Percentiles rank a stretch among this genome's conserved stretches.
These are phyloP conservation scores for Adoxophyes honmai DNA, from an alignment of 1,140 invertebrate genomes.

Conservation along the genomic window DNA sequence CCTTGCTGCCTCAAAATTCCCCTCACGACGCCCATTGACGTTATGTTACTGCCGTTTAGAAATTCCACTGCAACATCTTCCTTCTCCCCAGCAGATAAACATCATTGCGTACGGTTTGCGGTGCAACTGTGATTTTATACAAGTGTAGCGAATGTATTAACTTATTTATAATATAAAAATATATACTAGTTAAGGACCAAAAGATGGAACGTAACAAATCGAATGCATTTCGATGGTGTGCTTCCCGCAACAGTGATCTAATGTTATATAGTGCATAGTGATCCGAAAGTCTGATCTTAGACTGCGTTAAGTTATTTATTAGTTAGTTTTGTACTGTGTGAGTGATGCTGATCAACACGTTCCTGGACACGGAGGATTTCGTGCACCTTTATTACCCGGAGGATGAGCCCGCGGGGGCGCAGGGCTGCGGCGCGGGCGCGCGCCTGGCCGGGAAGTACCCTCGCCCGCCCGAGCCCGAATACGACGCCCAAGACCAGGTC, in stretches of 20 bases:
- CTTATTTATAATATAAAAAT: slow-evolving; percentile 42
- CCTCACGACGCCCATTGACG: slow-evolving; percentile 20
- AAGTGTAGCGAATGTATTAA: slow-evolving; percentile 51
- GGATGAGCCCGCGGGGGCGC: slow-evolving; percentile 55
- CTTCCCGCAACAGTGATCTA: slow-evolving; percentile 49
- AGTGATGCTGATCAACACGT: slow-evolving; percentile 73
- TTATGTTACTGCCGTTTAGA: background rate
- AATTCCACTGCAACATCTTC: slow-evolving; percentile 4
- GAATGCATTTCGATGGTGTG: slow-evolving; percentile 41
- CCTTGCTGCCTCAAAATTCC: background rate
- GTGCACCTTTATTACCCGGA: slow-evolving; percentile 69
- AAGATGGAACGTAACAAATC: slow-evolving; percentile 61
- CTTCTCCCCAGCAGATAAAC: slow-evolving; percentile 28
- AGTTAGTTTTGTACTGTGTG: slow-evolving; percentile 45
- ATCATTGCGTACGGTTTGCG: slow-evolving; percentile 29
- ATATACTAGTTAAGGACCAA: slow-evolving; percentile 29
- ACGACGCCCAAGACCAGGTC: slow-evolving; percentile 18
- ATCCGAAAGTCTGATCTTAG: slow-evolving; percentile 55
- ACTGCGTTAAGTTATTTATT: slow-evolving; percentile 48
- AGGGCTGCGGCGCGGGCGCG: slow-evolving; percentile 64
- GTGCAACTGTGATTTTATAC: slow-evolving; percentile 67
- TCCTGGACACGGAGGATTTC: slow-evolving; percentile 72
- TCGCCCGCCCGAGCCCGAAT: slow-evolving; percentile 57
- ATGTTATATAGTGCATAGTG: slow-evolving; percentile 49
- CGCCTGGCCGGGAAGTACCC: slow-evolving; percentile 64